Percentiles rank a stretch among this genome's conserved stretches.
These are phyloP conservation scores for Tanypteryx hageni DNA, from an alignment of 2,888 invertebrate genomes.

Conservation along the genomic window DNA sequence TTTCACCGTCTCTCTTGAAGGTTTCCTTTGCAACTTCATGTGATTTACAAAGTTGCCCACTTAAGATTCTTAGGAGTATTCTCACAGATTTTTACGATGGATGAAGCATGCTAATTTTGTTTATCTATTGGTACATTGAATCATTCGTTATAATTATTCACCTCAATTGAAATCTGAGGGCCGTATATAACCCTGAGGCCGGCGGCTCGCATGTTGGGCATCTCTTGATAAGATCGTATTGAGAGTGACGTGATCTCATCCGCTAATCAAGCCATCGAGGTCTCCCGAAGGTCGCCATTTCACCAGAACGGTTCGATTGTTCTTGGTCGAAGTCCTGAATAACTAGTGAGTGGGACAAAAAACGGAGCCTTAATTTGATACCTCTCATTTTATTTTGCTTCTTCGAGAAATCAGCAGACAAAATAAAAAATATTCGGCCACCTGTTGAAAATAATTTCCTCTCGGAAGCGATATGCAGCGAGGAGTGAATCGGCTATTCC, in stretches of 20 bases:
- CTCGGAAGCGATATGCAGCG: background rate
- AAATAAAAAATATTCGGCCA: background rate
- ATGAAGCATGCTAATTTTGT: no score
- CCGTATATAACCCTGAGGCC: no score
- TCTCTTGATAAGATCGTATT: background rate
- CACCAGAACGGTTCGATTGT: constrained; percentile 4
- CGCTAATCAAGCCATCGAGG: background rate
- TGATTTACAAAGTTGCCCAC: no score
- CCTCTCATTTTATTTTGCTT: background rate
- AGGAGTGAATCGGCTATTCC: background rate
- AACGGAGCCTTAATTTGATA: background rate
- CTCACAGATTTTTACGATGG: no score
- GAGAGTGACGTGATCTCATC: background rate
- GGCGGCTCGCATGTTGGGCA: no score
- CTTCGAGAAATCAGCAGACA: background rate
- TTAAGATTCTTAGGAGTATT: no score
- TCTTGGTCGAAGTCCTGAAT: background rate
- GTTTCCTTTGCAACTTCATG: no score
- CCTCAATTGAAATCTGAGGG: no score
- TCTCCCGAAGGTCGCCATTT: background rate
- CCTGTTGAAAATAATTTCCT: background rate
- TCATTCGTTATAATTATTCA: no score
- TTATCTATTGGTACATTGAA: no score
- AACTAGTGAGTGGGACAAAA: background rate
- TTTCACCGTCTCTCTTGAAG: no score